Base-by-base conservation (phyloP, 2,888 invertebrate species). In the Teinopalpus imperialis region DNA sequence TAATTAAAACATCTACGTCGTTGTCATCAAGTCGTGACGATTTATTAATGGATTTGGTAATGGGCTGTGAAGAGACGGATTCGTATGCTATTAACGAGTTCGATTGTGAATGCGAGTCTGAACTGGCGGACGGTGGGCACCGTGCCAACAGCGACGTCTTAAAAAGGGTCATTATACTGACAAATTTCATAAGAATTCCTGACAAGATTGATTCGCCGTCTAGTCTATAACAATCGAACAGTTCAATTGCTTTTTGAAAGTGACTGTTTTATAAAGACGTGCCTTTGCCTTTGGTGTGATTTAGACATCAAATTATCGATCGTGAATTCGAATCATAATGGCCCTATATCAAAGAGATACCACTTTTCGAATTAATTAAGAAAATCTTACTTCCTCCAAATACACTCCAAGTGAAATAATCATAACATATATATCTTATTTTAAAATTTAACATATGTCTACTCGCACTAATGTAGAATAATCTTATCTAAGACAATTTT, bases 101-200 rank as follows among this genome's bases (percentile, higher is more conserved):
- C 16, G 16, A 43, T 35, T 36, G 36, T 30, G 23, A 27, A 18
- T 13, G 20, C 4, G 6, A 24, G 13, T 23, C 23, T 24, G 23
- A 42, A 21, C 10, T 12, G 24, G 23, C 53, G 43, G 47, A 52
- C 57, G 49, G 45, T 57, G 64, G 74, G 72, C 68, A 59, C 44
- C 48, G 39, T 50, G 76, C 76, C 77, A 74, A 71, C 59, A 61
- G 63, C 52, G 53, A 59, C 63, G 63, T 69, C 69, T 74, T 75
- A 75, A 35, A 72, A 68, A 71, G 67, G 53, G 63, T 72, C 73
- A 73, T 76, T 72, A 73, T 62, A 70, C 69, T 69, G 70, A 73
- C 72, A 69, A 50, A 47, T 43, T 21, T 41, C 31, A 41, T 24
- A 31, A 41, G 23, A 41, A 39, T 24, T 5, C 12, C 31, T 31